phyloP scores from a whole-genome alignment of 2,797 vertebrate genomes.

The Protonibea diacanthus region DNA sequence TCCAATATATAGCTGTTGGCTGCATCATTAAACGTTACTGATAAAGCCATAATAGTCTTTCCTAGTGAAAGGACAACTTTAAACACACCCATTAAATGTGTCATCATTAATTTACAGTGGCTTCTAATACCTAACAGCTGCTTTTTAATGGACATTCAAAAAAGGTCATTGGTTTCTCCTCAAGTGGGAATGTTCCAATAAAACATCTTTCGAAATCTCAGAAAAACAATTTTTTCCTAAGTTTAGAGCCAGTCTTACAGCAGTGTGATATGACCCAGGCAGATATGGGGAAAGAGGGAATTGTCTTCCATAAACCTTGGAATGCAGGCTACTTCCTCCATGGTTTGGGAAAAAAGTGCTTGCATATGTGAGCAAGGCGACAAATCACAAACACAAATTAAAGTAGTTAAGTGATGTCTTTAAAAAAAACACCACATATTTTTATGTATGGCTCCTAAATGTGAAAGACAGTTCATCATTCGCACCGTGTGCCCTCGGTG shows the following conservation, averaged over 20 bases:
- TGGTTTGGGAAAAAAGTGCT: constrained; percentile 64
- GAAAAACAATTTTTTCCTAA: constrained; percentile 47
- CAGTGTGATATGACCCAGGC: constrained; percentile 44
- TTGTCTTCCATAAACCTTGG: constrained; percentile 67
- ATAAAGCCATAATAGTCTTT: not conserved
- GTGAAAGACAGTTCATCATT: constrained; percentile 50
- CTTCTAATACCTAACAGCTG: constrained; percentile 12
- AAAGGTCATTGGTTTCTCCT: constrained; percentile 9
- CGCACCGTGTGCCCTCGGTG: constrained; percentile 6
- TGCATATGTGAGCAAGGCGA: constrained; percentile 59
- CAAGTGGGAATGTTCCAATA: constrained; percentile 22
- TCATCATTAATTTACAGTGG: constrained; percentile 17
- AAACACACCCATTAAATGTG: not conserved
- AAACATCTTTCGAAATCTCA: constrained; percentile 32
- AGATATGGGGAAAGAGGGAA: constrained; percentile 56
- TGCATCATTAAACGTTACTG: not conserved
- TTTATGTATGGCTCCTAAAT: not conserved
- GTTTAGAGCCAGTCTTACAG: constrained; percentile 34
- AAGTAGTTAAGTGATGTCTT: constrained; percentile 22
- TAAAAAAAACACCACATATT: constrained; percentile 10
- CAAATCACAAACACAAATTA: constrained; percentile 57
- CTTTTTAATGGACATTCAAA: constrained; percentile 22
- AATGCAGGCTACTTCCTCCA: constrained; percentile 59
- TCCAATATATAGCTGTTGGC: not conserved
- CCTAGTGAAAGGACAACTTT: not conserved